Base-by-base conservation (phyloP, 1,140 invertebrate genomes). In the Neotoxoptera formosana region DNA sequence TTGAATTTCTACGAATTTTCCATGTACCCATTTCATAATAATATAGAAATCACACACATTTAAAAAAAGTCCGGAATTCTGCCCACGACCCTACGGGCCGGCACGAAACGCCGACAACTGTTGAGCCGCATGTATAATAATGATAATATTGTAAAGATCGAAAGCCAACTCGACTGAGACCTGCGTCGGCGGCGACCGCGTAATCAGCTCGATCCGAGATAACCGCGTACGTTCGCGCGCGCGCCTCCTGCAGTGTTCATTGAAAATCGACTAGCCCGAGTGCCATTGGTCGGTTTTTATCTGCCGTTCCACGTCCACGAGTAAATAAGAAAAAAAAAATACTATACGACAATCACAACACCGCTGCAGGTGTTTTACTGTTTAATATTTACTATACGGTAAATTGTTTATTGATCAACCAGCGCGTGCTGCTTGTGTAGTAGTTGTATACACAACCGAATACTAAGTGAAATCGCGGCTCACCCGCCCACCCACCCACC, bases 211-310 rank as follows among this genome's bases (percentile, higher is more conserved):
- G 60, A n/a, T 0, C 60, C 60, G 60, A 76, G 60, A 76, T 76
- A 76, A 76, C 60, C 0, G 14, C 30, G 30, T 8, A 67, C 9
- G 30, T 30, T 30, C 48, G 60, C 51, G 51, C 60, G 60, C 60
- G 30, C 60, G n/a, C 30, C 60, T 76, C 30, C 60, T 17, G 60
- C n/a, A n/a, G 41, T 67, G n/a, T 14, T 76, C 76, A 83, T 36
- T 23, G 34, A 36, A 83, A 9, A 20, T 7, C 51, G 20, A 20
- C 51, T 20, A 34, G 6, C 76, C 20, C 34, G 34, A 83, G 7
- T 34, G 20, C 14, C 76, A 83, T 83, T 83, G 76, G 76, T 83
- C 76, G n/a, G 36, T 83, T 83, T 36, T 83, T 83, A 83, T 83
- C 34, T 83, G 20, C 34, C n/a, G 34, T 81, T 81, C 76, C 20